A percentile compares a stretch with the other conserved stretches of the same genome.
phyloP scores from a whole-genome alignment of 2,888 invertebrate species.

The Dynastes maya region DNA sequence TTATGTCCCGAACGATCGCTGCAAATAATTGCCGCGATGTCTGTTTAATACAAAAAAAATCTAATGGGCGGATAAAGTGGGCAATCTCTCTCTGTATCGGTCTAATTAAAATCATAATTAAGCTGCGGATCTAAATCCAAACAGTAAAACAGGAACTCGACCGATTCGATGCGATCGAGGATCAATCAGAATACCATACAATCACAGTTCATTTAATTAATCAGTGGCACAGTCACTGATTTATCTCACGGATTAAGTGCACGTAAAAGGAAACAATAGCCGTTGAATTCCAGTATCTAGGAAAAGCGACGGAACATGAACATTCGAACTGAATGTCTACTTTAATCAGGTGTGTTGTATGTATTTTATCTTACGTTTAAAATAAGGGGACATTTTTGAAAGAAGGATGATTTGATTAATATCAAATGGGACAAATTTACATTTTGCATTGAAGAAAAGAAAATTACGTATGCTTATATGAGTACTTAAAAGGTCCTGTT shows the following conservation, averaged over 20 bases:
- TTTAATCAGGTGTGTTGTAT: no score
- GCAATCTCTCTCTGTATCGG: conserved; percentile 3
- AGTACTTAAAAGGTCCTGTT: no score
- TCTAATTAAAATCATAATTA: conserved; percentile 33
- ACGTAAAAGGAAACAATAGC: conserved; percentile 1
- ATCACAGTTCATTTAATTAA: conserved; percentile 31
- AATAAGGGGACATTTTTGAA: no score
- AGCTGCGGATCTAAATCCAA: not conserved
- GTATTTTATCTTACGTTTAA: no score
- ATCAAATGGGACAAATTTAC: no score
- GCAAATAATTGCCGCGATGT: not conserved
- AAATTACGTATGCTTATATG: no score
- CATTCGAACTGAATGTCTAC: not conserved
- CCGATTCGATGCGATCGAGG: not conserved
- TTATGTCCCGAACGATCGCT: not conserved
- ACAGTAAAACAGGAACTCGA: conserved; percentile 21
- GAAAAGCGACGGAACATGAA: not conserved
- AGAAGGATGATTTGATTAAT: no score
- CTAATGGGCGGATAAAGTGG: not conserved
- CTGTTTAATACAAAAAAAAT: not conserved
- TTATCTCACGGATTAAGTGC: conserved; percentile 12
- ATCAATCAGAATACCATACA: conserved; percentile 10
- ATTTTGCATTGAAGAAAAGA: no score
- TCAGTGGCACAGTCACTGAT: not conserved
- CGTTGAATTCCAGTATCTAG: not conserved